Conservation (phyloP, 2,888 invertebrate genomes). For the Drosophila rellima region DNA sequence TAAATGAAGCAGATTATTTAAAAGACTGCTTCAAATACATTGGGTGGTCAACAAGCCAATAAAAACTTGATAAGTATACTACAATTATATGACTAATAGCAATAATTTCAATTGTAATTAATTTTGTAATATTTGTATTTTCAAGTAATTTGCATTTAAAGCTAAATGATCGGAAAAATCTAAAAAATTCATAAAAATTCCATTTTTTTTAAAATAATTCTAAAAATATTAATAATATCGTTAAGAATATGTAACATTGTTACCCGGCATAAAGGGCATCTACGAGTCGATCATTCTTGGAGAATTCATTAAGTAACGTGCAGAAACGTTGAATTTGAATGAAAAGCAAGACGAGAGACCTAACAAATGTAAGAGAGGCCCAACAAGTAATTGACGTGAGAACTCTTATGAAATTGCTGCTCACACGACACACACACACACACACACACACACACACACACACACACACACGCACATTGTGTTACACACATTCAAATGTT, state of each 20-base stretch:
- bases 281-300: not conserved
- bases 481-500: constrained; percentile 13
- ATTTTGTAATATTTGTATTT: not conserved
- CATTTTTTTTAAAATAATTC: not conserved
- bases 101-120: too few relatives aligned
- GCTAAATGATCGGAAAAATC: too few relatives aligned
- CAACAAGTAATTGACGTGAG: constrained; percentile 51
- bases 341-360: constrained; percentile 17
- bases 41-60: not conserved
- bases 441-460: not conserved
- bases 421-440: constrained; percentile 27
- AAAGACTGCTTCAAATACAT: not conserved
- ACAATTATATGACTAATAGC: too few relatives aligned
- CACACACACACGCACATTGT: constrained; percentile 9
- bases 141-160: not conserved
- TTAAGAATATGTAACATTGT: too few relatives aligned
- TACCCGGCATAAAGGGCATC: not conserved
- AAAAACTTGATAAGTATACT: too few relatives aligned
- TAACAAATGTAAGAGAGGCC: constrained; percentile 25
- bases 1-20: constrained; percentile 2
- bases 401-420: constrained; percentile 47
- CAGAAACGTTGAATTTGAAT: constrained; percentile 13
- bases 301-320: too few relatives aligned
- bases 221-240: too few relatives aligned
- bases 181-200: not conserved